Evolutionary conservation across 2,888 invertebrate species (phyloP).

Genomic region (Eugnorisma glareosa): DNA sequence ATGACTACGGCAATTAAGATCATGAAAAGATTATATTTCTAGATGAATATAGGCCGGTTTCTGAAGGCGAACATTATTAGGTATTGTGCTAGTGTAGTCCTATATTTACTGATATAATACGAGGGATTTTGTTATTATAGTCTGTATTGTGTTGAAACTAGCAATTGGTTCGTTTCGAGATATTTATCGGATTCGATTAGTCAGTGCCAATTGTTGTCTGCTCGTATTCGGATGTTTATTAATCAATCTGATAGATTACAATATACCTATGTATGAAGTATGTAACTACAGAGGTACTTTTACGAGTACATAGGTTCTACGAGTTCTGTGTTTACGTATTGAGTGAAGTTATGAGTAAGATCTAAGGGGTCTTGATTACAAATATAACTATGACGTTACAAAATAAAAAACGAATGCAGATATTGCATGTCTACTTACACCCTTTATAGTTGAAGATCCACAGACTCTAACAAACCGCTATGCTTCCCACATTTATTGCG

Average conservation of each 20-base stretch:
- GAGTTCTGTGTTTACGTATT: not conserved
- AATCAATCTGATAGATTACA: conserved; percentile 42
- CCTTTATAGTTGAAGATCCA: too few relatives aligned
- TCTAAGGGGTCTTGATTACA: not conserved
- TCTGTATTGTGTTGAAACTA: not conserved
- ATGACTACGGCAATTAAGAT: not conserved
- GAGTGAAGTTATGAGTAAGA: not conserved
- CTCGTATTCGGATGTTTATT: conserved; percentile 18
- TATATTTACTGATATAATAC: conserved; percentile 12
- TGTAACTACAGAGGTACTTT: not conserved
- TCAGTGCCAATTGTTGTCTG: conserved; percentile 32
- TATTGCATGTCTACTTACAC: too few relatives aligned
- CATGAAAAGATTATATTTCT: not conserved
- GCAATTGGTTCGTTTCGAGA: conserved; percentile 18
- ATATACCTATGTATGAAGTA: conserved; percentile 5
- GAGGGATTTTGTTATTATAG: conserved; percentile 6
- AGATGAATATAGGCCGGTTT: not conserved
- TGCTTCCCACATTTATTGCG: too few relatives aligned
- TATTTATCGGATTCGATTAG: conserved; percentile 43
- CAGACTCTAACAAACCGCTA: too few relatives aligned
- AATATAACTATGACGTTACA: not conserved
- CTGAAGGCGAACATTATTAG: not conserved
- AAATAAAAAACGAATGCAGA: not conserved
- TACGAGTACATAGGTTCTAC: not conserved
- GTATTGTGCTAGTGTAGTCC: not conserved